These are phyloP conservation scores for Sepiola atlantica DNA, from an alignment of 2,888 invertebrate genomes.

Conservation along the genomic window DNA sequence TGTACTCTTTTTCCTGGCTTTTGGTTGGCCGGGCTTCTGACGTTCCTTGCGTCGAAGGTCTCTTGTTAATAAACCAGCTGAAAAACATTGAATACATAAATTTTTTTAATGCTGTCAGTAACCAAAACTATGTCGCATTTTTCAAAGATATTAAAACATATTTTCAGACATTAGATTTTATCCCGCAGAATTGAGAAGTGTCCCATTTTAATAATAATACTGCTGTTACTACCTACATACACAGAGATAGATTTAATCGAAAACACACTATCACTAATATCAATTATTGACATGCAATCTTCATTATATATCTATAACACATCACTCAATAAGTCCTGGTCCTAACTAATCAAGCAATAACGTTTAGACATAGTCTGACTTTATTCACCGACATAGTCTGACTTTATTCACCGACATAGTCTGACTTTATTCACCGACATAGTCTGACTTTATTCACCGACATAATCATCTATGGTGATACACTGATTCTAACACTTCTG, in stretches of 20 bases:
- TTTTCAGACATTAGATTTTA: not conserved
- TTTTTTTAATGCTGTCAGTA: not conserved
- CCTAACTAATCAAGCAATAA: too few species aligned
- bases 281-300: too few species aligned
- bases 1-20: slow-evolving; percentile 91
- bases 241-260: not conserved
- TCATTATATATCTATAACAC: too few species aligned
- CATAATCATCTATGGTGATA: too few species aligned
- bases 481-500: too few species aligned
- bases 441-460: too few species aligned
- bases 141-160: not conserved
- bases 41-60: slow-evolving; percentile 88
- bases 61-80: slow-evolving; percentile 88
- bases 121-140: not conserved
- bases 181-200: not conserved
- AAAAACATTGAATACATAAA: not conserved
- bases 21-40: slow-evolving; percentile 93
- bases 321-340: too few species aligned
- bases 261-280: not conserved
- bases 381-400: too few species aligned
- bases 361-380: too few species aligned
- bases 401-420: too few species aligned
- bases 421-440: too few species aligned
- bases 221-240: not conserved
- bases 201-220: not conserved